Percentiles rank a stretch among this genome's conserved stretches.
Conservation (phyloP, 2,113 vertebrate species). For the Chloroceryle aenea region DNA sequence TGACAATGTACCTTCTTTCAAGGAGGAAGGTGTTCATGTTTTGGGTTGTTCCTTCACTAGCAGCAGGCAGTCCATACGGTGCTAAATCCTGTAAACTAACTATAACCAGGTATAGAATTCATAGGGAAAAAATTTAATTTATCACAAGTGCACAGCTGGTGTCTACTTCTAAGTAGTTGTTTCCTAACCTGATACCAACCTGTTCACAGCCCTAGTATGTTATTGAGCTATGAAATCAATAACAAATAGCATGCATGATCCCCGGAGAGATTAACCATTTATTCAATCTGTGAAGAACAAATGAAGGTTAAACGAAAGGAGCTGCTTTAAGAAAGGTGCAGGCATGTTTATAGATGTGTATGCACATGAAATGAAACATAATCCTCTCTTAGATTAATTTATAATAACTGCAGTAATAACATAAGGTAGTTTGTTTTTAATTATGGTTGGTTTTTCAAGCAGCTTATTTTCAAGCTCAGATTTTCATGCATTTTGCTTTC, state of each 20-base stretch:
- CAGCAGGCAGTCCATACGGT: slow-evolving; percentile 69
- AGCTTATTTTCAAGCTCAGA: slow-evolving; percentile 11
- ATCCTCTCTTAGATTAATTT: not conserved
- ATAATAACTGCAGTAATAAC: slow-evolving; percentile 19
- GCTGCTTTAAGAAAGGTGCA: not conserved
- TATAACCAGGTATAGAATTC: slow-evolving; percentile 75
- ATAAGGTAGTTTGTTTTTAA: not conserved
- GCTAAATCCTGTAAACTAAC: slow-evolving; percentile 72
- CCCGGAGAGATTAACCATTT: slow-evolving; percentile 71
- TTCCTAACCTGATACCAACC: slow-evolving; percentile 77
- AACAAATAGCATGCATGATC: slow-evolving; percentile 72
- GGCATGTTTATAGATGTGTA: not conserved
- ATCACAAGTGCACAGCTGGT: slow-evolving; percentile 77
- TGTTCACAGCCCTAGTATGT: slow-evolving; percentile 46
- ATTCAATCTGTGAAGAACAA: slow-evolving; percentile 74
- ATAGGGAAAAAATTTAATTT: slow-evolving; percentile 69
- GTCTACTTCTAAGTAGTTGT: slow-evolving; percentile 71
- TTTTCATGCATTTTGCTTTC: not conserved
- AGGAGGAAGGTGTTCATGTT: not conserved
- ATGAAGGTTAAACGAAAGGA: slow-evolving; percentile 69
- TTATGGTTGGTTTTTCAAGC: not conserved
- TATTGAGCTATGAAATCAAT: slow-evolving; percentile 77
- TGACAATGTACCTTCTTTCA: not conserved
- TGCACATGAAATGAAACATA: not conserved
- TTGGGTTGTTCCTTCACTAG: not conserved